Evolutionary conservation across 2,888 invertebrate genomes (phyloP), one percentile per base, ranked within the genome.

Genomic region (Cerceris rybyensis): DNA sequence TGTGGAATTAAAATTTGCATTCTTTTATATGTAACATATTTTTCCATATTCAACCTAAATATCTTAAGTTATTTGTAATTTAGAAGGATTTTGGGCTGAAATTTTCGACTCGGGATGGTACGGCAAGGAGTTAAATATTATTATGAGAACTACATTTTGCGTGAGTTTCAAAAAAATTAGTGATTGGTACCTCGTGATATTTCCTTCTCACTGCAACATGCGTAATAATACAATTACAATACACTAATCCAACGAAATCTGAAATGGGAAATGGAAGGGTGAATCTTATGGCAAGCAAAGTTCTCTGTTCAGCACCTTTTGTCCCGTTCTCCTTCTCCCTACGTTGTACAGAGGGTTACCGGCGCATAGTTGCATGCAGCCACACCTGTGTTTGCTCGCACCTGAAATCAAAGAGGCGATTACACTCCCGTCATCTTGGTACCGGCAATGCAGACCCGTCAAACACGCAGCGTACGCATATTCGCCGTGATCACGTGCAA

Each of bases 311-410:
- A 11, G 1, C n/a, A 2, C n/a, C n/a, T n/a, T n/a, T 50, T n/a
- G 28, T 7, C 17, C 17, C 55, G 17, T 9, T 28, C 55, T 55
- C 17, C 42, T 54, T 9, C 52, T n/a, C 28, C 49, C 41, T 50
- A 46, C 49, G 28, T 55, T 61, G 57, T 55, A 14, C 59, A 49
- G 60, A 64, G 16, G 57, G 65, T 59, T 57, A 63, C 59, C 41
- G 65, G 65, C 59, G 54, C 63, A 52, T 55, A n/a, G 16, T 52
- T 50, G n/a, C n/a, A 49, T 42, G 50, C 43, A 42, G 46, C 70
- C 76, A 64, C 92, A 92, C 92, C 92, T 92, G 92, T 92, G 91
- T 92, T 92, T 92, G 87, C 91, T 88, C 84, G 85, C 91, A 90
- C 91, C 90, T 91, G 90, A 91, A 90, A 91, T 87, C 85, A 87